Conservation (phyloP, 2,888 invertebrate species). For the Melieria picta region DNA sequence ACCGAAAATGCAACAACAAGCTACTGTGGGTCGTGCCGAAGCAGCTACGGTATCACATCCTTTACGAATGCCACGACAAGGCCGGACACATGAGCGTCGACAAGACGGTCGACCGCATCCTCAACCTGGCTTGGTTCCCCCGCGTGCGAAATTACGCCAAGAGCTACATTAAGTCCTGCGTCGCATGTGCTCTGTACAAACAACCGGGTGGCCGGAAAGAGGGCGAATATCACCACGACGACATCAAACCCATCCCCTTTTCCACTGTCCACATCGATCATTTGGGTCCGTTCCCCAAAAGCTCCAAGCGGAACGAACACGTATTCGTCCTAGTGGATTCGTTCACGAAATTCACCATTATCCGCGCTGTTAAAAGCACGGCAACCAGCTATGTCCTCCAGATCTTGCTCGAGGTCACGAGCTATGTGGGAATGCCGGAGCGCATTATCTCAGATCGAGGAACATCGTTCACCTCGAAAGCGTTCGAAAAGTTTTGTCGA, state of each 20-base stretch:
- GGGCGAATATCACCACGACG: slow-evolving; percentile 25
- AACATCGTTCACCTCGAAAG: slow-evolving; percentile 1
- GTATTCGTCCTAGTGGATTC: no score
- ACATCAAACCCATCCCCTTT: slow-evolving; percentile 14
- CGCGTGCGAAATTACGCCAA: slow-evolving; percentile 7
- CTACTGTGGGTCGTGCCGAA: slow-evolving; percentile 26
- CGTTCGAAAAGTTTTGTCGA: not conserved
- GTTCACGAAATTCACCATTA: no score
- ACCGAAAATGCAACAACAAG: slow-evolving; percentile 10
- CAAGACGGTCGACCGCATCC: not conserved
- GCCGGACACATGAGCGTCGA: slow-evolving; percentile 36
- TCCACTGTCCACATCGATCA: slow-evolving; percentile 5
- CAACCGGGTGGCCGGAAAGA: slow-evolving; percentile 8
- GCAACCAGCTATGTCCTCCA: slow-evolving; percentile 1
- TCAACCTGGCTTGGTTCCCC: slow-evolving; percentile 3
- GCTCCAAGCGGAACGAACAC: not conserved
- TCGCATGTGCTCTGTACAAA: slow-evolving; percentile 57
- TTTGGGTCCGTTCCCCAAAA: slow-evolving; percentile 3
- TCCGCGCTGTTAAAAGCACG: slow-evolving; percentile 3
- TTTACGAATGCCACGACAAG: not conserved
- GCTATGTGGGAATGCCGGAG: slow-evolving; percentile 45
- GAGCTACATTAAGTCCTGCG: slow-evolving; percentile 4
- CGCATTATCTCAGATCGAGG: slow-evolving; percentile 45
- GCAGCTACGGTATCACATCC: slow-evolving; percentile 10
- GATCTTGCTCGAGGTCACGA: slow-evolving; percentile 4